phyloP scores from a whole-genome alignment of 37 sponge, comb jelly and placozoan genomes.

The Mnemiopsis leidyi region DNA sequence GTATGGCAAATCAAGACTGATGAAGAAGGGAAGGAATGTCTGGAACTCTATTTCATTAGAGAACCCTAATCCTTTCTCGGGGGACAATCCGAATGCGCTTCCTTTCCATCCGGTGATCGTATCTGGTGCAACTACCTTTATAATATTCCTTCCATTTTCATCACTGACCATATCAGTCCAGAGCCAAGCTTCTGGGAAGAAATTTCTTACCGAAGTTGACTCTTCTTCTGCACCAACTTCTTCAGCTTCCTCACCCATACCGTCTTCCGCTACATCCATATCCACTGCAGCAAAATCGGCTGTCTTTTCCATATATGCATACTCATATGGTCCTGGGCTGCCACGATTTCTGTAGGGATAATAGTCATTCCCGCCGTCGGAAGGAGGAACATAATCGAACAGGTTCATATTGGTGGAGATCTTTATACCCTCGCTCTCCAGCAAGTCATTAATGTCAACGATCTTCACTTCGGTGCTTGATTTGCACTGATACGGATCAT shows the following conservation, averaged over 20 bases:
- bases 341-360: too few relatives aligned
- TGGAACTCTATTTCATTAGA: constrained; percentile 55
- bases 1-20: constrained; percentile 16
- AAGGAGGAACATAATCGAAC: background rate
- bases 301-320: background rate
- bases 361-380: background rate
- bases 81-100: constrained; percentile 57
- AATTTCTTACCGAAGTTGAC: background rate
- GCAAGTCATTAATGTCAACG: constrained; percentile 26
- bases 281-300: background rate
- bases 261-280: background rate
- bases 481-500: constrained; percentile 43
- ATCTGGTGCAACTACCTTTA: constrained; percentile 6
- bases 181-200: constrained; percentile 54
- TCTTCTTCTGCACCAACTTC: background rate
- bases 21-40: constrained; percentile 48
- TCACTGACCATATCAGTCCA: constrained; percentile 53
- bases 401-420: constrained; percentile 29
- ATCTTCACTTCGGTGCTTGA: constrained; percentile 56
- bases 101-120: constrained; percentile 59
- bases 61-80: constrained; percentile 45
- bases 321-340: background rate
- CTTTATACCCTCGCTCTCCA: background rate
- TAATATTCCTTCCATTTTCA: background rate
- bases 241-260: background rate